Percentiles rank a stretch among this genome's conserved stretches.
phyloP scores from a whole-genome alignment of 2,113 vertebrate species.

The Lonchura striata region DNA sequence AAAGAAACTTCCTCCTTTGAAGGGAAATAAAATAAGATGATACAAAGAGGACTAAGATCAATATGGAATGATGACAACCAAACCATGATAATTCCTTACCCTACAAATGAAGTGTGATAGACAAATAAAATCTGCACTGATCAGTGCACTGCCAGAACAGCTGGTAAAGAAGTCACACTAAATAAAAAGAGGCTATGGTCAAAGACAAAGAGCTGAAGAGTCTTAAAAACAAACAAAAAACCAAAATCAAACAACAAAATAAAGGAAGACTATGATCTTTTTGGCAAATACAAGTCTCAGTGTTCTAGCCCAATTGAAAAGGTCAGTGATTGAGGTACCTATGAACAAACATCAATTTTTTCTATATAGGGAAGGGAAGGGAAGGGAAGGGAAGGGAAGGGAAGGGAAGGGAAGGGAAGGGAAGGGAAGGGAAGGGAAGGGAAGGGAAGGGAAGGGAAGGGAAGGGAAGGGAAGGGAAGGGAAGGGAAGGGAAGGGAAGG shows the following conservation, averaged over 20 bases:
- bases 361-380: background rate
- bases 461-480: no score
- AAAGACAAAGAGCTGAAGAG: background rate
- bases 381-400: fast-evolving
- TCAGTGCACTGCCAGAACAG: background rate
- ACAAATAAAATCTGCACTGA: background rate
- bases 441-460: background rate
- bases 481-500: background rate
- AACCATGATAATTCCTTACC: background rate
- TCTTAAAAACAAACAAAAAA: background rate
- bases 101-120: background rate
- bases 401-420: background rate
- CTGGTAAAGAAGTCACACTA: background rate
- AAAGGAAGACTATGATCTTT: background rate
- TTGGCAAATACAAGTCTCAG: background rate
- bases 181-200: background rate
- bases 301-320: background rate
- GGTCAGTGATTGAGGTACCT: background rate
- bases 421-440: fast-evolving
- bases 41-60: background rate
- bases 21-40: background rate
- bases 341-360: background rate
- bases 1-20: background rate
- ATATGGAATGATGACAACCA: background rate
- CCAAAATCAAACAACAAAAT: background rate